Percentiles rank a stretch among this genome's conserved stretches.
phyloP scores from a whole-genome alignment of 2,797 vertebrate genomes.

The Pelochelys cantorii region DNA sequence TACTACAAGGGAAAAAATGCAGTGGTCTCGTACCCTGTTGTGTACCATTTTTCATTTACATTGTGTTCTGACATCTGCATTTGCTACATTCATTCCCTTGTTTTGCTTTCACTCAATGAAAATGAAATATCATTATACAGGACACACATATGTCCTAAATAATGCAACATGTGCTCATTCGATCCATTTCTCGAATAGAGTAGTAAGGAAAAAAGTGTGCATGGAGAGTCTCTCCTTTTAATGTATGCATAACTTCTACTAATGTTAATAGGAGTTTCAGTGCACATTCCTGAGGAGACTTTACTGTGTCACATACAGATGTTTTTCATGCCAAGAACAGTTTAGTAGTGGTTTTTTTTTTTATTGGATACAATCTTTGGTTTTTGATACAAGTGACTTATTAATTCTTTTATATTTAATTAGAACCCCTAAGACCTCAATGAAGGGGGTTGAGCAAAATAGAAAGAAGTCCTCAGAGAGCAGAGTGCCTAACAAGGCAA shows the following conservation, averaged over 20 bases:
- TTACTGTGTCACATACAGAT: background rate
- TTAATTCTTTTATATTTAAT: constrained; percentile 83
- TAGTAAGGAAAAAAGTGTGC: background rate
- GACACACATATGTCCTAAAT: background rate
- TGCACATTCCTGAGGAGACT: background rate
- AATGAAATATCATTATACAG: background rate
- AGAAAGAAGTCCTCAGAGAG: constrained; percentile 84
- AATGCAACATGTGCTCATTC: background rate
- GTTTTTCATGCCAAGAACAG: constrained; percentile 39
- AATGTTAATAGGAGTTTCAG: background rate
- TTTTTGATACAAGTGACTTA: constrained; percentile 77
- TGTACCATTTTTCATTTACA: constrained; percentile 67
- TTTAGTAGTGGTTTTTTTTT: constrained; percentile 65
- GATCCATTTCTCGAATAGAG: background rate
- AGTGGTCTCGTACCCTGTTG: constrained; percentile 45
- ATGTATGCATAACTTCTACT: background rate
- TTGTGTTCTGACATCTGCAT: constrained; percentile 60
- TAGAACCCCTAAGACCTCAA: constrained; percentile 83
- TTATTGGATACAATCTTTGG: constrained; percentile 66
- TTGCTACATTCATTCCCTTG: constrained; percentile 76
- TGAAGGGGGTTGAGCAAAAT: constrained; percentile 84
- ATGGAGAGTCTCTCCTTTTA: background rate
- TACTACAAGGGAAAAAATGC: background rate
- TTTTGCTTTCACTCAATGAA: constrained; percentile 60
- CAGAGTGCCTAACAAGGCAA: constrained; percentile 82